Evolutionary conservation across 2,113 vertebrate genomes (phyloP).

Genomic region (Brachyistius frenatus): DNA sequence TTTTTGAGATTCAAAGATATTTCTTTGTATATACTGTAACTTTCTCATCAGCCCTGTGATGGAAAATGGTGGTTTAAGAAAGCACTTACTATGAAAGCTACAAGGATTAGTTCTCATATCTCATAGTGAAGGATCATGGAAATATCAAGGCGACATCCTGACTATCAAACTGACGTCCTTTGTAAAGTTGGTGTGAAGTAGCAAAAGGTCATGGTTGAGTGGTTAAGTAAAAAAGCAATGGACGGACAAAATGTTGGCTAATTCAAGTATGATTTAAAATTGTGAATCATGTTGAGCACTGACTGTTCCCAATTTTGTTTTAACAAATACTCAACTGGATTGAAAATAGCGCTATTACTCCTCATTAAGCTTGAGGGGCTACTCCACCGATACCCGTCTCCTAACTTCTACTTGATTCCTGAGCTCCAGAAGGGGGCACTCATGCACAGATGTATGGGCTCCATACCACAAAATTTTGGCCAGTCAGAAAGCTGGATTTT

Average conservation of each 20-base stretch:
- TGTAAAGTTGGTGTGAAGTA: no score
- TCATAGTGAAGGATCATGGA: neutral
- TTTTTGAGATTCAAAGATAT: neutral
- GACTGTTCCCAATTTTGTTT: no score
- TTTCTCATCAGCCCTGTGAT: neutral
- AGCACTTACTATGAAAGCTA: neutral
- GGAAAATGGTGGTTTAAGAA: neutral
- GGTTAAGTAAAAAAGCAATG: no score
- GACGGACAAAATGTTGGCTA: neutral
- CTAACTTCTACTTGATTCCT: neutral
- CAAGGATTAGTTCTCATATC: neutral
- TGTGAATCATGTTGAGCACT: neutral
- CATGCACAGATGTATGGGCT: constrained; percentile 47
- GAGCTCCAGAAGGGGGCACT: constrained; percentile 40
- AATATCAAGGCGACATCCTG: neutral
- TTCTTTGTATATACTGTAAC: neutral
- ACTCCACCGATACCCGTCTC: neutral
- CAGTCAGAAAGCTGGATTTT: constrained; percentile 62
- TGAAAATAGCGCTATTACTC: constrained; percentile 1
- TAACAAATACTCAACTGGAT: neutral
- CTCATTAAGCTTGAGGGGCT: constrained; percentile 5
- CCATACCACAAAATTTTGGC: constrained; percentile 48
- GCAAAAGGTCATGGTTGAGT: no score
- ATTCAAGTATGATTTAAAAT: neutral
- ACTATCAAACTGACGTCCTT: no score